Percentiles rank a stretch among this genome's conserved stretches.
phyloP scores from a whole-genome alignment of 2,888 invertebrate genomes.

The Tipula helvola region DNA sequence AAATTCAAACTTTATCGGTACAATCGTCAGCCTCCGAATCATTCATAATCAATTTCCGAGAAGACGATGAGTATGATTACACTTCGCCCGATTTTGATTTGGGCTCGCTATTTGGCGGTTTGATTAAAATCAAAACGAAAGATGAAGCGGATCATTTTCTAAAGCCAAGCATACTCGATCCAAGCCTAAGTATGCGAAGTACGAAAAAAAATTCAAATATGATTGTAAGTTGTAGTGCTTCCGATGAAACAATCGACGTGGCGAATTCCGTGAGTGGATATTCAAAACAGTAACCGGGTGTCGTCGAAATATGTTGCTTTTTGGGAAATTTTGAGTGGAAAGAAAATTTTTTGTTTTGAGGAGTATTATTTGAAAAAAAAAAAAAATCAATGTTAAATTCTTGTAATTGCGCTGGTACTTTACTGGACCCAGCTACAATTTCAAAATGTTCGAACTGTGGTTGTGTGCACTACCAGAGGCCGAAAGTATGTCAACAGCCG shows the following conservation, averaged over 20 bases:
- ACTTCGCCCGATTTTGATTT: neutral
- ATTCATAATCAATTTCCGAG: neutral
- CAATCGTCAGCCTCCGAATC: neutral
- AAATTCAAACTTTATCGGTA: neutral
- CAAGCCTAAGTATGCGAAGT: neutral
- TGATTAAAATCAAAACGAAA: neutral
- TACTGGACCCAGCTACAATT: neutral
- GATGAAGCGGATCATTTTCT: neutral
- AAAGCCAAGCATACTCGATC: neutral
- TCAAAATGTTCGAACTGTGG: neutral
- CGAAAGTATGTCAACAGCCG: neutral
- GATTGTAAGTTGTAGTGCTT: neutral
- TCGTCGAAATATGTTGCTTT: neutral
- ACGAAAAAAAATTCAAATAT: neutral
- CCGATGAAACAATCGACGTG: neutral
- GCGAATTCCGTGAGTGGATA: neutral
- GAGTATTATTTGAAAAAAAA: neutral
- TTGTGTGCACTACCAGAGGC: neutral
- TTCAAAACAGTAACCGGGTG: neutral
- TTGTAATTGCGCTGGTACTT: neutral
- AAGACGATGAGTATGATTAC: neutral
- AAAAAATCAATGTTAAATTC: neutral
- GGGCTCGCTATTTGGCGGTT: neutral
- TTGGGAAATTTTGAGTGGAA: neutral
- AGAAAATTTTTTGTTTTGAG: neutral